Evolutionary conservation across 2,113 vertebrate species (phyloP).

Genomic region (Pterocles gutturalis): DNA sequence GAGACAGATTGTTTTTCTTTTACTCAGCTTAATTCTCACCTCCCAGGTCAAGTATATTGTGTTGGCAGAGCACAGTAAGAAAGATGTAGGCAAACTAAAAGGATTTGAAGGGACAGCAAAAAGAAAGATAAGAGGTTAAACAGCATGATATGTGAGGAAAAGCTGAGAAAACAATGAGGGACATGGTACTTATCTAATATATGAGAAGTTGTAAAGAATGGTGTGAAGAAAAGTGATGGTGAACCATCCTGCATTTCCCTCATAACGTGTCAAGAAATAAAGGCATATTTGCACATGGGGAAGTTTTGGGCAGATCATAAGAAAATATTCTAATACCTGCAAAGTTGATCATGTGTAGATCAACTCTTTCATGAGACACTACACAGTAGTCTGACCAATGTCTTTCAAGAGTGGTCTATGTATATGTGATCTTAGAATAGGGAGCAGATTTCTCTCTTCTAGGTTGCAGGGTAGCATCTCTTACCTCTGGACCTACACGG

Average conservation of each 20-base stretch:
- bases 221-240: not conserved
- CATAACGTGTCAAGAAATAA: not conserved
- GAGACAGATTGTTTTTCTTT: not conserved
- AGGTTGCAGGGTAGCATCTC: not conserved
- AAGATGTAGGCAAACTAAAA: not conserved
- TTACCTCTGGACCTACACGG: not conserved
- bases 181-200: not conserved
- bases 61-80: not conserved
- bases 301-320: not conserved
- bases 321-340: not conserved
- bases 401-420: not conserved
- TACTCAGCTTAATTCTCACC: not conserved
- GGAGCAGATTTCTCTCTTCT: not conserved
- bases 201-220: not conserved
- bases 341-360: not conserved
- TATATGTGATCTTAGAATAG: not conserved
- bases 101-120: not conserved
- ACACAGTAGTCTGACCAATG: not conserved
- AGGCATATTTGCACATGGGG: not conserved
- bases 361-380: not conserved
- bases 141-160: not conserved
- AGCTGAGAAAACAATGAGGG: not conserved
- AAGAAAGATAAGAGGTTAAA: not conserved
- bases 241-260: not conserved
- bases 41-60: not conserved